Conservation (phyloP, 2,797 vertebrate genomes). For the Phoxinus dragarum region DNA sequence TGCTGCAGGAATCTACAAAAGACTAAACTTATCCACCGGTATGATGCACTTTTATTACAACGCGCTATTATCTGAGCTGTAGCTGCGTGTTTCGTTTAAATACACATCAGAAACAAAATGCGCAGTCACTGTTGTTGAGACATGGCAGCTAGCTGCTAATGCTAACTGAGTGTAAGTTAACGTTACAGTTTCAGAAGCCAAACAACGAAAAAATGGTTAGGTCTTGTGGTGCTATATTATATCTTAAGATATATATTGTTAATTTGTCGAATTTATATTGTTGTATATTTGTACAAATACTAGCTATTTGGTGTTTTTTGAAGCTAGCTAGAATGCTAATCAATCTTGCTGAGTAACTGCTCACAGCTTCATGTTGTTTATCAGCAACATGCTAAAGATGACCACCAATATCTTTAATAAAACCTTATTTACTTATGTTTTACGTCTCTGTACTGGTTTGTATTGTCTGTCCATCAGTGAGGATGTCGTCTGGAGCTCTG, state of each 20-base stretch:
- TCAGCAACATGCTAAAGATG: neutral
- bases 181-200: neutral
- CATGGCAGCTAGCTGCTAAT: conserved; percentile 31
- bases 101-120: neutral
- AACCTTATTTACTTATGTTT: neutral
- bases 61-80: neutral
- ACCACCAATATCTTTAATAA: neutral
- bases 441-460: neutral
- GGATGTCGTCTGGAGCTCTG: conserved; percentile 93
- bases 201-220: neutral
- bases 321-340: conserved; percentile 7
- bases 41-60: neutral
- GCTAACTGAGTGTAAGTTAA: neutral
- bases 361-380: neutral
- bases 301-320: neutral
- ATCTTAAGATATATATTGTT: neutral
- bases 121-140: conserved; percentile 22
- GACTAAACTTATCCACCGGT: neutral
- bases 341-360: conserved; percentile 47
- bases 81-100: neutral
- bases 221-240: neutral
- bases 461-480: conserved; percentile 23
- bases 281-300: too few relatives aligned
- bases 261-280: too few relatives aligned
- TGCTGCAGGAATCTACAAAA: neutral